Evolutionary conservation across 2,797 vertebrate species (phyloP), one percentile per base, ranked within the genome.

Genomic region (Nannoperca obscura): DNA sequence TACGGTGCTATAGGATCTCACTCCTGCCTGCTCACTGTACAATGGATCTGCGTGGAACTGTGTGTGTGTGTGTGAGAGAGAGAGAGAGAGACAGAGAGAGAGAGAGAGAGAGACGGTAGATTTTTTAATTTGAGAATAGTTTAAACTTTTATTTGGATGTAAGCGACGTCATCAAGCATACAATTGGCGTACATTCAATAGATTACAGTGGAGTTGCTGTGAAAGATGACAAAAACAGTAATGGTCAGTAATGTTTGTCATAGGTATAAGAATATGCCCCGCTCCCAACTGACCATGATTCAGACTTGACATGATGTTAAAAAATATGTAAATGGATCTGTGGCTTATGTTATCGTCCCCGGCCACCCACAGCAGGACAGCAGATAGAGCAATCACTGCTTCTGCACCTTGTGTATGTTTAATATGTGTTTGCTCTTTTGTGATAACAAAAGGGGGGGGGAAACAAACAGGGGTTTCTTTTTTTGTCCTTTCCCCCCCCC

Each of bases 311-410:
- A 78, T 91, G 86, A 91, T 86, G 91, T 82, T 80, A 87, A 86
- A 85, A 85, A 85, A 74, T 87, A 95, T 94, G 91, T 90, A 93
- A 93, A 94, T 93, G 77, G 76, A 60, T 88, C 73, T 71, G 66
- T 88, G 88, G 89, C 87, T 89, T 86, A 85, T 86, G 84, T 90
- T 92, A 90, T 90, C 89, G 65, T 90, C 86, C 85, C 87, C 79
- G 74, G 80, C 89, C 92, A 93, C 93, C 90, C 90, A 88, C 84
- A 86, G 92, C 75, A 88, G 90, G 89, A 89, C 88, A 81, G 88
- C 87, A 90, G 89, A 92, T 87, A 84, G 83, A 92, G 90, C 88
- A 94, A 93, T 93, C 90, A 74, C 88, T 69, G 83, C 83, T 66
- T 75, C 88, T 89, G 79, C 88, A 89, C 92, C 87, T 87, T 91